A percentile compares a stretch with the other conserved stretches of the same genome.
Evolutionary conservation across 2,888 invertebrate genomes (phyloP).

Genomic region (Tachystola acroxantha): DNA sequence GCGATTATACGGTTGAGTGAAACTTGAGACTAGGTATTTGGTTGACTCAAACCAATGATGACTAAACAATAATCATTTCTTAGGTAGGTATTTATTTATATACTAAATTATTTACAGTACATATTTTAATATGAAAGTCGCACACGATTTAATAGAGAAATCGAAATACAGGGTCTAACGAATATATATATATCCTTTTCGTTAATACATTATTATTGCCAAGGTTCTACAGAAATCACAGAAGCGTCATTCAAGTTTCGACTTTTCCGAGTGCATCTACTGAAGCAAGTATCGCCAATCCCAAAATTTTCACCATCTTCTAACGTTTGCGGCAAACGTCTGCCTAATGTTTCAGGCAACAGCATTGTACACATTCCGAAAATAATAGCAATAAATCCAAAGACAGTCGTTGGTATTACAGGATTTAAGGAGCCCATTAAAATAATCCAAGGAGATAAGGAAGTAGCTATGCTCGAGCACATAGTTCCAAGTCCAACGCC

Average conservation of each 20-base stretch:
- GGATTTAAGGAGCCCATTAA: conserved; percentile 88
- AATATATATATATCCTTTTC: too few species aligned
- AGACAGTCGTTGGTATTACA: conserved; percentile 86
- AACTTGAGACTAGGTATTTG: too few species aligned
- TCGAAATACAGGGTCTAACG: too few species aligned
- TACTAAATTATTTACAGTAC: too few species aligned
- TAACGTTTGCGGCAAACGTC: conserved; percentile 88
- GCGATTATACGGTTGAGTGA: too few species aligned
- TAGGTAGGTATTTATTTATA: too few species aligned
- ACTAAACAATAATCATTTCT: too few species aligned
- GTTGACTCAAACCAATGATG: too few species aligned
- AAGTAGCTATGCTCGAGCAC: conserved; percentile 90
- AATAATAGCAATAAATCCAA: conserved; percentile 84
- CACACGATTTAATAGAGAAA: too few species aligned
- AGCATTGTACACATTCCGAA: conserved; percentile 86
- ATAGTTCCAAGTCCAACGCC: conserved; percentile 91
- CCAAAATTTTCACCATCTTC: conserved; percentile 92
- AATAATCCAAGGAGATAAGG: conserved; percentile 87
- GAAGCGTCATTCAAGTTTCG: conserved; percentile 55
- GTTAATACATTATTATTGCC: too few species aligned
- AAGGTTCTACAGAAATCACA: conserved; percentile 62
- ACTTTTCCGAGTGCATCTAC: conserved; percentile 79
- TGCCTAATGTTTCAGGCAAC: conserved; percentile 88
- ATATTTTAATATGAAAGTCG: too few species aligned
- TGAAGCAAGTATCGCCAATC: conserved; percentile 88